phyloP scores from a whole-genome alignment of 2,797 vertebrate species.

The Xyrichtys novacula region DNA sequence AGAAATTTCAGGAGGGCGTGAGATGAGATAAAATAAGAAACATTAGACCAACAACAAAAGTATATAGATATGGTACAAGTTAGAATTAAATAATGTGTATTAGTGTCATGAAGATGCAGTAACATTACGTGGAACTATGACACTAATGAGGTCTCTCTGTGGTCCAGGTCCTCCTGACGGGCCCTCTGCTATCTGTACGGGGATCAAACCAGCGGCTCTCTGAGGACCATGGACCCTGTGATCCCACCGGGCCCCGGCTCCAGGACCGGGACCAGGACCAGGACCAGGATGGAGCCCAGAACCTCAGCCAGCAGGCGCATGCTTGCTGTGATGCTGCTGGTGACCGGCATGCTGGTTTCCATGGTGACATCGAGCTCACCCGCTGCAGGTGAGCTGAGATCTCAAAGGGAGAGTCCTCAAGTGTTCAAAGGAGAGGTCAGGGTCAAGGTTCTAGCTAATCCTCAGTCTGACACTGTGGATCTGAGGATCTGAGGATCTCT shows the following conservation, averaged over 20 bases:
- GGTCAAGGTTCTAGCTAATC: no score
- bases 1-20: no score
- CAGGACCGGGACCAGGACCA: conserved; percentile 40
- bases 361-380: conserved; percentile 70
- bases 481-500: no score
- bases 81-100: no score
- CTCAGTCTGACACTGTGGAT: no score
- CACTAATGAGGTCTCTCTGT: neutral
- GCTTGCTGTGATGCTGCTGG: conserved; percentile 61
- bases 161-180: conserved; percentile 66
- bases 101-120: no score
- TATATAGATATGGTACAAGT: no score
- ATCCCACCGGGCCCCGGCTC: conserved; percentile 33
- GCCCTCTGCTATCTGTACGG: conserved; percentile 13
- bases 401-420: neutral
- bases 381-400: conserved; percentile 72
- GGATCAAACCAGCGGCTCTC: conserved; percentile 21
- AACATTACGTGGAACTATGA: no score
- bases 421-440: neutral
- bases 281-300: conserved; percentile 59
- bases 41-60: no score
- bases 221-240: conserved; percentile 69
- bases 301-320: conserved; percentile 34
- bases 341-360: conserved; percentile 67
- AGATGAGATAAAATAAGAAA: no score